Conservation (phyloP, 30 jellyfish, hydroid and myxozoan genomes). For the Hydractinia symbiolongicarpus region DNA sequence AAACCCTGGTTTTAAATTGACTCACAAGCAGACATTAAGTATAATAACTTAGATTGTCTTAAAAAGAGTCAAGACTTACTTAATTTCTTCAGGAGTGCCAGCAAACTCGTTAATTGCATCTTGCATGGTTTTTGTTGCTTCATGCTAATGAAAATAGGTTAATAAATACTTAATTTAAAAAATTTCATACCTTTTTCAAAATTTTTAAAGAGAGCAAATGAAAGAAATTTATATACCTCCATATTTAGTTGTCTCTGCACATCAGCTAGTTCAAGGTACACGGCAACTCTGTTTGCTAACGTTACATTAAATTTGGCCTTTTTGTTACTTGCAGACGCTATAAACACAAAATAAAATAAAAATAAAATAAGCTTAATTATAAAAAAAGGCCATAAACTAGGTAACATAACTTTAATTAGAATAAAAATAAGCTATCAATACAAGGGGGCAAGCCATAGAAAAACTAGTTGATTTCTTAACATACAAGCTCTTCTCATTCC, state of each 20-base stretch:
- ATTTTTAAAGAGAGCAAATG: not conserved
- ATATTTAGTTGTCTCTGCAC: constrained; percentile 62
- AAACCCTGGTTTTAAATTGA: too few relatives aligned
- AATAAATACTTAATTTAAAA: not conserved
- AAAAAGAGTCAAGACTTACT: constrained; percentile 25
- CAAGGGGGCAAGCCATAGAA: not conserved
- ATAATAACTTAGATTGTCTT: too few relatives aligned
- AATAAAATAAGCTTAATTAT: not conserved
- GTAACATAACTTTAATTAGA: not conserved
- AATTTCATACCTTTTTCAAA: not conserved
- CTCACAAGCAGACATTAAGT: too few relatives aligned
- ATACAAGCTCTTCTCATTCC: constrained; percentile 53
- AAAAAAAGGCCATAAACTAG: not conserved
- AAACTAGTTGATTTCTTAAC: too few relatives aligned
- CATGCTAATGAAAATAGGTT: constrained; percentile 47
- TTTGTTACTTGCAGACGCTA: constrained; percentile 26
- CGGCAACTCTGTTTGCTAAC: constrained; percentile 63
- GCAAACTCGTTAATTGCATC: constrained; percentile 90
- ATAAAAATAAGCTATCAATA: not conserved
- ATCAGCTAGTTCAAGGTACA: constrained; percentile 87
- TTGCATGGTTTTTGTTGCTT: constrained; percentile 90
- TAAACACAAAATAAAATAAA: not conserved
- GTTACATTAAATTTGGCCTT: constrained; percentile 10
- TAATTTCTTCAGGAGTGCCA: constrained; percentile 94
- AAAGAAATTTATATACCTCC: constrained; percentile 24